These are phyloP conservation scores for Drosophila melanica DNA, from an alignment of 1,140 invertebrate genomes.

Conservation along the genomic window DNA sequence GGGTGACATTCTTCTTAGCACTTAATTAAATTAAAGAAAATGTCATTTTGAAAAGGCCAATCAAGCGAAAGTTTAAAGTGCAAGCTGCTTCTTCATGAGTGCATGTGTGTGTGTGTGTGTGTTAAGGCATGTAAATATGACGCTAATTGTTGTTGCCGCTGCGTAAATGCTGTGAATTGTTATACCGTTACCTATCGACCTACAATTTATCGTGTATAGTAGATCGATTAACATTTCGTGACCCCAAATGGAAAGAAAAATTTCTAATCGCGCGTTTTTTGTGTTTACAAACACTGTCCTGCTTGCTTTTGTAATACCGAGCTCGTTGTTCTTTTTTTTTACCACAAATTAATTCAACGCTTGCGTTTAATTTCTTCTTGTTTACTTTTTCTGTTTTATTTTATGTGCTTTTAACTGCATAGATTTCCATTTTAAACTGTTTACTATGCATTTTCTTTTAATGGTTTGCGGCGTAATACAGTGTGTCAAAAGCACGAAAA, in stretches of 20 bases:
- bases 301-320: too few species aligned
- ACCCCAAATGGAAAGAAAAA: slow-evolving; percentile 6
- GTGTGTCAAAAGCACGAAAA: slow-evolving; percentile 18
- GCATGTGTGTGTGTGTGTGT: slow-evolving; percentile 3
- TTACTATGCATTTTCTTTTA: slow-evolving; percentile 19
- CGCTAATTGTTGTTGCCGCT: slow-evolving; percentile 19
- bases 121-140: slow-evolving; percentile 8
- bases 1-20: slow-evolving; percentile 42
- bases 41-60: slow-evolving; percentile 29
- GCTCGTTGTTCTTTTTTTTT: slow-evolving; percentile 1
- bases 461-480: slow-evolving; percentile 35
- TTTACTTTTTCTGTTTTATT: slow-evolving; percentile 4
- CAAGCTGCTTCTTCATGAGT: slow-evolving; percentile 3
- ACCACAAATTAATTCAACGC: neutral
- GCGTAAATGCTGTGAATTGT: neutral
- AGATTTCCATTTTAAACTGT: slow-evolving; percentile 45
- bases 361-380: neutral
- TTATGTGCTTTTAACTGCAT: slow-evolving; percentile 21
- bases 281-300: neutral
- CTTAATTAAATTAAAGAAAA: slow-evolving; percentile 54
- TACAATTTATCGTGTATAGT: slow-evolving; percentile 20
- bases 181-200: slow-evolving; percentile 33
- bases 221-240: slow-evolving; percentile 30
- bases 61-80: slow-evolving; percentile 35
- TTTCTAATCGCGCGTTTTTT: neutral